phyloP scores from a whole-genome alignment of 2,113 vertebrate species.

The Atlantisia rogersi region DNA sequence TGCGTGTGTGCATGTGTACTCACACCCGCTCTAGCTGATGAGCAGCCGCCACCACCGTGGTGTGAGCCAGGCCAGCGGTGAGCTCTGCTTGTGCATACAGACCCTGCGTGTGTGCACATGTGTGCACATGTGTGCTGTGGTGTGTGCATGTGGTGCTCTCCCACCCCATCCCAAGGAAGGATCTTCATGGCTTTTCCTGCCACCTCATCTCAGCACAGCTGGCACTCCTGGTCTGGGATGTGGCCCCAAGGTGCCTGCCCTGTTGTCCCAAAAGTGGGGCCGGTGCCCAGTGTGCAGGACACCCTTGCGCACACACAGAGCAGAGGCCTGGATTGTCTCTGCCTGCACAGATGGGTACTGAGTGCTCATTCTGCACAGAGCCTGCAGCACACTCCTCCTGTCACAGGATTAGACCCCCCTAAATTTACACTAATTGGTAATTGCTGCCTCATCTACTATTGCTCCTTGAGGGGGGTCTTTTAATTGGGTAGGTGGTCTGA shows the following conservation, averaged over 20 bases:
- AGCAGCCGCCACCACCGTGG: not conserved
- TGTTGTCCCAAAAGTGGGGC: no score
- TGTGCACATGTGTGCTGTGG: slow-evolving; percentile 36
- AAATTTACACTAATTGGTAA: no score
- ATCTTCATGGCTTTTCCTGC: not conserved
- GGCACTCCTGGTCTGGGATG: rapidly evolving
- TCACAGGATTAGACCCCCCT: no score
- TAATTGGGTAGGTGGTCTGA: no score
- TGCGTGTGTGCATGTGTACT: not conserved
- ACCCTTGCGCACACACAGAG: no score
- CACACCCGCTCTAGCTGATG: not conserved
- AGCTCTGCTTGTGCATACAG: not conserved
- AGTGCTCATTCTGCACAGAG: no score
- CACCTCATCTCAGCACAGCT: rapidly evolving
- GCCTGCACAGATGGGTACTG: no score
- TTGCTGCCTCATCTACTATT: no score
- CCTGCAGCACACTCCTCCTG: no score
- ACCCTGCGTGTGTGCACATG: not conserved
- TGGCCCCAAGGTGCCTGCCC: not conserved
- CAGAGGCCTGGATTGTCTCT: no score
- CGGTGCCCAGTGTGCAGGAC: no score
- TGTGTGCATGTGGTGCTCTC: slow-evolving; percentile 20
- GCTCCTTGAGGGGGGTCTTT: no score
- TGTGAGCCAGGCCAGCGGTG: rapidly evolving
- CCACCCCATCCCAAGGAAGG: not conserved